Evolutionary conservation across 1,140 invertebrate species (phyloP), one percentile per base, ranked within the genome.

Genomic region (Sesamia nonagrioides): DNA sequence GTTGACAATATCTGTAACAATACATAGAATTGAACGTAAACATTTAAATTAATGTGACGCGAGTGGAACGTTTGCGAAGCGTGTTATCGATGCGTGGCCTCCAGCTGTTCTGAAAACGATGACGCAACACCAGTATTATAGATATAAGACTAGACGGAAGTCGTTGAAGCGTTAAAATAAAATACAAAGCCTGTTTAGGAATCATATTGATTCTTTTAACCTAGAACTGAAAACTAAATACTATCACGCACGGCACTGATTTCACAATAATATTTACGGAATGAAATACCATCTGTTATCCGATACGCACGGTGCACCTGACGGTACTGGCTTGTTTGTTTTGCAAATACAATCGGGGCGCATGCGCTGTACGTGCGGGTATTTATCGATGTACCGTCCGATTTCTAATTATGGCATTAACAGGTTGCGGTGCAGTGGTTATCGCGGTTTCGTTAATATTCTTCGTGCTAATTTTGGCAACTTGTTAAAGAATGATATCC

Each of bases 351-450:
- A 74, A 81, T 60, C 73, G 73, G 50, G 52, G 73, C 85, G 87
- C 86, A 88, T 88, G 87, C 87, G 86, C 79, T 58, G 78, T 85
- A 84, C 83, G 84, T 87, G 76, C 50, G 21, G 75, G 74, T 76
- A 81, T 77, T 77, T 80, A 77, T 77, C 72, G 79, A 18, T 77
- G 66, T 63, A 76, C 56, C 77, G 50, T 45, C 60, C 52, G 79
- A 78, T 82, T 81, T 79, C 69, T 81, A 82, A 80, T 78, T 80
- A 81, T 78, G 81, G 78, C 75, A 69, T 77, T 83, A 77, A 78
- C 54, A 81, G 61, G 56, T 80, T 52, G 54, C 50, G 71, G 58
- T 76, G 58, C 37, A 60, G 54, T 76, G 58, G 56, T 76, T 76
- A 63, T 63, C 42, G 73, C 60, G 60, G 60, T 45, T 63, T 72